phyloP scores from a whole-genome alignment of 2,797 vertebrate species.

The Dermochelys coriacea region DNA sequence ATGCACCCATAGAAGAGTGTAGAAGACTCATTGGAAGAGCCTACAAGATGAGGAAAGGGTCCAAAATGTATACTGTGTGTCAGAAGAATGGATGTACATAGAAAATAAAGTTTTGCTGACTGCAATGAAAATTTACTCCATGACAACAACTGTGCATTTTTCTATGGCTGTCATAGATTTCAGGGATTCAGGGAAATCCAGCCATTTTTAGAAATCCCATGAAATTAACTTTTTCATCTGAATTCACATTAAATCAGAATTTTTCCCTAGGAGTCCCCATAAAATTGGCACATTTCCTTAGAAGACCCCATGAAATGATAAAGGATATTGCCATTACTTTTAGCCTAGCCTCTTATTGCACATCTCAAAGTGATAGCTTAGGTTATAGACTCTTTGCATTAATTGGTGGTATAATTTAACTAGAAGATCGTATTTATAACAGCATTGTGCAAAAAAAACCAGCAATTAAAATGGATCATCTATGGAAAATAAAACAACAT shows the following conservation, averaged over 20 bases:
- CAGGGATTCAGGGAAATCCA: conserved; percentile 74
- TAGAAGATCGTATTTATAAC: neutral
- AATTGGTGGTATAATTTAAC: conserved; percentile 12
- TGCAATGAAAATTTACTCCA: conserved; percentile 60
- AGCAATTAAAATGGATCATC: conserved; percentile 44
- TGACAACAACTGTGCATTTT: conserved; percentile 62
- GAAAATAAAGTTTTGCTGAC: conserved; percentile 74
- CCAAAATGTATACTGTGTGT: conserved; percentile 41
- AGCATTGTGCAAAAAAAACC: conserved; percentile 14
- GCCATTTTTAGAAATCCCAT: conserved; percentile 78
- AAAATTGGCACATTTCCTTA: conserved; percentile 78
- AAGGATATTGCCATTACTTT: conserved; percentile 73
- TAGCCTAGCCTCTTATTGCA: conserved; percentile 35
- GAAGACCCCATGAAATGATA: conserved; percentile 78
- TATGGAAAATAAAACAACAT: conserved; percentile 6
- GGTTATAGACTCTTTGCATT: conserved; percentile 22
- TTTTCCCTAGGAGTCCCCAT: conserved; percentile 70
- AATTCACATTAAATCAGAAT: conserved; percentile 80
- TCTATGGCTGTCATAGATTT: conserved; percentile 77
- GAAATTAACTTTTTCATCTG: conserved; percentile 80
- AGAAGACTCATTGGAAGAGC: conserved; percentile 61
- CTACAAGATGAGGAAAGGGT: conserved; percentile 48
- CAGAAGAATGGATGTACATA: conserved; percentile 50
- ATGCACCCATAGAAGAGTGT: conserved; percentile 32
- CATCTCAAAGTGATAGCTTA: conserved; percentile 68